Conservation (phyloP, 2,113 vertebrate genomes). For the Gymnogyps californianus region DNA sequence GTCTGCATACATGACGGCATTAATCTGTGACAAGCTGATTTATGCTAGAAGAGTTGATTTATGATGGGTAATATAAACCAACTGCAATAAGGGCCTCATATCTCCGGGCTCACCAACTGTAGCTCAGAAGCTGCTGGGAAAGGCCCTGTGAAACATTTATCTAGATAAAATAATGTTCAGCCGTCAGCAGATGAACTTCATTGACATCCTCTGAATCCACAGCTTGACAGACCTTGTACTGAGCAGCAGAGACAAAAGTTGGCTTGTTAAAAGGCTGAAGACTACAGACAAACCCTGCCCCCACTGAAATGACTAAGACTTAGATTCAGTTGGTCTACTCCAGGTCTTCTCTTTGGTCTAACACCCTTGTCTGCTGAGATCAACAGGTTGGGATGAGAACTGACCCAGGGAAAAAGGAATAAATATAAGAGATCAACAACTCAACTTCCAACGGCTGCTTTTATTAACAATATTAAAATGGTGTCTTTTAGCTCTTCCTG, state of each 20-base stretch:
- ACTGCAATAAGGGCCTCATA: not conserved
- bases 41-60: not conserved
- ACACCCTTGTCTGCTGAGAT: not conserved
- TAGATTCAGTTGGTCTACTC: not conserved
- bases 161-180: not conserved
- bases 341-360: not conserved
- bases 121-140: slow-evolving; percentile 20
- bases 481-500: not conserved
- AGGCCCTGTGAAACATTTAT: not conserved
- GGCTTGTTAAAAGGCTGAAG: not conserved
- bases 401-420: not conserved
- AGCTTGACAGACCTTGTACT: not conserved
- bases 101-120: not conserved
- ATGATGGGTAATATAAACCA: not conserved
- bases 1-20: rapidly evolving
- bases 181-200: not conserved
- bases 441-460: not conserved
- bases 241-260: not conserved
- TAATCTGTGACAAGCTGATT: not conserved
- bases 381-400: not conserved
- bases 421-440: not conserved
- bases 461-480: not conserved
- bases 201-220: not conserved
- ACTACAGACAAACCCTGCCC: not conserved
- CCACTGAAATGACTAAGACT: not conserved